These are phyloP conservation scores for Acronicta alni DNA, from an alignment of 2,888 invertebrate genomes.

Conservation along the genomic window DNA sequence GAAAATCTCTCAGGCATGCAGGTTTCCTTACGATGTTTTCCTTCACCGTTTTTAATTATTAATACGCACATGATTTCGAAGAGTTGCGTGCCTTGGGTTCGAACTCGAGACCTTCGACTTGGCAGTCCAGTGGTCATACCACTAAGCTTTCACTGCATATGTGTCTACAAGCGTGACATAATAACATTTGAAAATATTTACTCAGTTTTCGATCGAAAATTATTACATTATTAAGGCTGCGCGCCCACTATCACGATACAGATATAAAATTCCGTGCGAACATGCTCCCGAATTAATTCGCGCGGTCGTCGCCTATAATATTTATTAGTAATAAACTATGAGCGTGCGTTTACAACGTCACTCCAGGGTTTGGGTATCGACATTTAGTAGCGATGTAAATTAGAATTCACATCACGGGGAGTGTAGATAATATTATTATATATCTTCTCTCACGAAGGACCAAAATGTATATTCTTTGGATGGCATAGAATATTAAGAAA, in stretches of 20 bases:
- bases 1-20: too few species aligned
- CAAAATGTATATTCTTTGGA: too few species aligned
- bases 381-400: background rate
- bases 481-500: too few species aligned
- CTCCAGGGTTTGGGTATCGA: slow-evolving; percentile 41
- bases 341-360: slow-evolving; percentile 60
- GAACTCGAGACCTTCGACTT: too few species aligned
- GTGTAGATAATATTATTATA: background rate
- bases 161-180: too few species aligned
- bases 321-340: slow-evolving; percentile 72
- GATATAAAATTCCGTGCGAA: slow-evolving; percentile 43
- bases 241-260: slow-evolving; percentile 11
- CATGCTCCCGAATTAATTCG: slow-evolving; percentile 69
- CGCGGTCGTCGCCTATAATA: slow-evolving; percentile 60
- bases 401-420: background rate
- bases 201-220: background rate
- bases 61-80: too few species aligned
- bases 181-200: background rate
- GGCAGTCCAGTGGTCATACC: too few species aligned
- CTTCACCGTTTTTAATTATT: too few species aligned
- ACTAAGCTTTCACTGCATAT: too few species aligned
- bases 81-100: too few species aligned
- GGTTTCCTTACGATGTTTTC: too few species aligned
- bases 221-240: slow-evolving; percentile 17
- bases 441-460: too few species aligned